phyloP scores from a whole-genome alignment of 1,140 invertebrate genomes.

The Drosophila tani region DNA sequence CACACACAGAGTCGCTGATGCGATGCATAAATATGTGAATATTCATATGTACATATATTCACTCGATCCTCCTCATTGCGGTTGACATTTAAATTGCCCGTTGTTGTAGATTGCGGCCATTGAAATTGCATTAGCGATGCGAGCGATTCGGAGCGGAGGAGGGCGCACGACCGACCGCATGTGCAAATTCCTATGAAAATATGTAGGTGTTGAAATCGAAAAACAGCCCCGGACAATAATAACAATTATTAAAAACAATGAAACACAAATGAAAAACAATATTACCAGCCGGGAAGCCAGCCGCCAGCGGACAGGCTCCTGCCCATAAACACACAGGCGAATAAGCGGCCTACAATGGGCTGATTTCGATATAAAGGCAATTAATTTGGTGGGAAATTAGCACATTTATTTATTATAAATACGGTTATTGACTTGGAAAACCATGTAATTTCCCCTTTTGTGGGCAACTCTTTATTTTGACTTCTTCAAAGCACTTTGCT shows the following conservation, averaged over 20 bases:
- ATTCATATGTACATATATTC: slow-evolving; percentile 42
- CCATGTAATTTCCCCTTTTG: not conserved
- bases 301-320: slow-evolving; percentile 5
- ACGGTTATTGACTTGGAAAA: not conserved
- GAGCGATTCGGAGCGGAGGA: too few species aligned
- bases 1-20: slow-evolving; percentile 7
- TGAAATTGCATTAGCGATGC: slow-evolving; percentile 45
- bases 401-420: not conserved
- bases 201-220: slow-evolving; percentile 54
- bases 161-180: slow-evolving; percentile 7
- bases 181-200: slow-evolving; percentile 59
- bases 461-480: not conserved
- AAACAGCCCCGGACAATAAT: slow-evolving; percentile 63
- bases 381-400: slow-evolving; percentile 4
- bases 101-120: slow-evolving; percentile 47
- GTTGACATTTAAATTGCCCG: slow-evolving; percentile 46
- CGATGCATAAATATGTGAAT: slow-evolving; percentile 33
- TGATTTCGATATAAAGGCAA: slow-evolving; percentile 4
- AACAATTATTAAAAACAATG: slow-evolving; percentile 81
- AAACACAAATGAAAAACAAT: slow-evolving; percentile 78
- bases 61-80: slow-evolving; percentile 41
- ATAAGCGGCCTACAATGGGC: slow-evolving; percentile 39
- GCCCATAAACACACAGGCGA: slow-evolving; percentile 28
- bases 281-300: slow-evolving; percentile 46
- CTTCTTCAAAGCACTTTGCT: slow-evolving; percentile 2